These are phyloP conservation scores for Percopsis transmontana DNA, from an alignment of 2,113 vertebrate genomes.

Conservation along the genomic window DNA sequence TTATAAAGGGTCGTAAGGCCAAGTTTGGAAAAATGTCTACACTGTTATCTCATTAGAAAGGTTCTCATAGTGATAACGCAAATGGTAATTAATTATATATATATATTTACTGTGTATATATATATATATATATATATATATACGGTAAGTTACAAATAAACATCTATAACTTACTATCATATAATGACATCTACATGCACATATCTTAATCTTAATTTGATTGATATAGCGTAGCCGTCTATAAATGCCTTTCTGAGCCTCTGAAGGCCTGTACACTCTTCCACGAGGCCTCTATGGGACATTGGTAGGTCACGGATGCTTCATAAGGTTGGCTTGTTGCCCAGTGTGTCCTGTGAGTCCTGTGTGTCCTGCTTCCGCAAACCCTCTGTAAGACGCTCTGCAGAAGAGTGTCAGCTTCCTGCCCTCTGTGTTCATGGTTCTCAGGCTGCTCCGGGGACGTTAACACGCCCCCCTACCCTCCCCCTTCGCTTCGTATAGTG, in stretches of 20 bases:
- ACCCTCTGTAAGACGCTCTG: constrained; percentile 40
- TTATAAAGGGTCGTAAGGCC: neutral
- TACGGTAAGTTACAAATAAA: neutral
- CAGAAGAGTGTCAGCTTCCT: constrained; percentile 37
- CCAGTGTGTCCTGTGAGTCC: neutral
- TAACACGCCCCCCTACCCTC: neutral
- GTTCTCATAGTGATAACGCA: too few relatives aligned
- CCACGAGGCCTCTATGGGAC: neutral
- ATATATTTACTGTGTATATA: neutral
- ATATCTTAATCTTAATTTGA: too few relatives aligned
- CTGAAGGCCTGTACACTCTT: neutral
- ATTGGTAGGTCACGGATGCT: neutral
- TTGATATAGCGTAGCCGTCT: too few relatives aligned
- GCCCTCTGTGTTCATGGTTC: neutral
- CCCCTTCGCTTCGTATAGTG: neutral
- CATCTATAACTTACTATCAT: neutral
- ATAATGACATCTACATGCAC: too few relatives aligned
- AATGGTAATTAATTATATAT: neutral
- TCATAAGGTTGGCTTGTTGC: constrained; percentile 13
- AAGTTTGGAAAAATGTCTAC: neutral
- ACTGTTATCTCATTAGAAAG: neutral
- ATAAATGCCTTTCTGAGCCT: neutral
- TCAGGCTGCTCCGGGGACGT: too few relatives aligned
- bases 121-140: neutral
- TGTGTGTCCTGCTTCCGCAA: constrained; percentile 19